A percentile compares a stretch with the other conserved stretches of the same genome.
These are phyloP conservation scores for Coremacera marginata DNA, from an alignment of 2,888 invertebrate species.

Conservation along the genomic window DNA sequence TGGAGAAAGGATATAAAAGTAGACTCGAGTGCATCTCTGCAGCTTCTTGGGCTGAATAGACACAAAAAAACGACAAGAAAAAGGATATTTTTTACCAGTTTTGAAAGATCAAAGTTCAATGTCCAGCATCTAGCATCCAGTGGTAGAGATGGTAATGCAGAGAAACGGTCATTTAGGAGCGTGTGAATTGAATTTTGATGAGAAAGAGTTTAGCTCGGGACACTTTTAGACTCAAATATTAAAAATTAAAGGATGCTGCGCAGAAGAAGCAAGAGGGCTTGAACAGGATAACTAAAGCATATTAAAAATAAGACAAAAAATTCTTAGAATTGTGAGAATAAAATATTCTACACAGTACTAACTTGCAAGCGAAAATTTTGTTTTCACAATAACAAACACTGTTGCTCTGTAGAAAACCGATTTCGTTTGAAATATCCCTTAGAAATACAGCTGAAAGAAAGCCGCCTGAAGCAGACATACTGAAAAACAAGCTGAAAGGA, in stretches of 20 bases:
- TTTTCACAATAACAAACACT: conserved; percentile 34
- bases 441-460: background rate
- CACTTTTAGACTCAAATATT: too few species aligned
- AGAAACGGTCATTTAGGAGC: background rate
- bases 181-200: conserved; percentile 16
- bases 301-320: background rate
- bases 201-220: background rate
- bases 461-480: background rate
- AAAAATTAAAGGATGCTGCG: conserved; percentile 13
- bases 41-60: conserved; percentile 41
- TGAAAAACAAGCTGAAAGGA: conserved; percentile 3
- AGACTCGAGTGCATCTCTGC: conserved; percentile 48
- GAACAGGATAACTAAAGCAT: background rate
- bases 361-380: too few species aligned
- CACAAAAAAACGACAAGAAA: conserved; percentile 2
- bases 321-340: too few species aligned
- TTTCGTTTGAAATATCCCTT: background rate
- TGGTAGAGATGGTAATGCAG: background rate
- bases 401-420: background rate
- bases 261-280: background rate
- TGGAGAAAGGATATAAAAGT: conserved; percentile 32
- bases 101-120: conserved; percentile 59
- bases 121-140: conserved; percentile 48
- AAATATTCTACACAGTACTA: too few species aligned
- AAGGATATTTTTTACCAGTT: conserved; percentile 36